Percentiles rank a stretch among this genome's conserved stretches.
phyloP scores from a whole-genome alignment of 2,113 vertebrate genomes.

The Sula dactylatra region DNA sequence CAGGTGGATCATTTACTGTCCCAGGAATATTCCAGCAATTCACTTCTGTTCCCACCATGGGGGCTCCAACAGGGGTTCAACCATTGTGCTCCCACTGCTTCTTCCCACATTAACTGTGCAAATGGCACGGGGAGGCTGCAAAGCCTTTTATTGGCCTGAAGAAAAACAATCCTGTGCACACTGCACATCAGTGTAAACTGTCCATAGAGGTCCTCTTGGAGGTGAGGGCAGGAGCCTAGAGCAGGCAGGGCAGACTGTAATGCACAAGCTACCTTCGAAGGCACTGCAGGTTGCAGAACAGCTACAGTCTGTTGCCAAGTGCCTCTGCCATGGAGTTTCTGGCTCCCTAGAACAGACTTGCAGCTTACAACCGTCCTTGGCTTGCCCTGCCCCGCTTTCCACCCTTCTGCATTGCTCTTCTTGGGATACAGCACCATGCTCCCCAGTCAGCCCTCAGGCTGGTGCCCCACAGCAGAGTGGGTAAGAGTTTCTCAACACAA shows the following conservation, averaged over 20 bases:
- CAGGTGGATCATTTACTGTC: not conserved
- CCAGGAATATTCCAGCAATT: not conserved
- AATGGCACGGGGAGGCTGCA: not conserved
- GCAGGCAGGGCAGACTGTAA: not conserved
- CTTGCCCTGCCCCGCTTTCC: not conserved
- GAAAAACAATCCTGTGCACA: not conserved
- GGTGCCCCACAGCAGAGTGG: not conserved
- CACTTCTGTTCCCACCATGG: not conserved
- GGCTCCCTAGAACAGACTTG: not conserved
- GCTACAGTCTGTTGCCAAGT: not conserved
- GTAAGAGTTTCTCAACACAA: not conserved
- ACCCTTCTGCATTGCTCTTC: not conserved
- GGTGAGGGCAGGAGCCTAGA: not conserved
- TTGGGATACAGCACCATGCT: not conserved
- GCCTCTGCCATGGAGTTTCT: not conserved
- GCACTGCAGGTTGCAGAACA: not conserved
- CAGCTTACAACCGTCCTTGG: not conserved
- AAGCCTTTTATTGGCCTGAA: not conserved
- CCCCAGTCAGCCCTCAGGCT: not conserved
- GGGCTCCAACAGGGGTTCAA: not conserved
- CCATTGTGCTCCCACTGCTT: not conserved
- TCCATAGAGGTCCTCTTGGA: not conserved
- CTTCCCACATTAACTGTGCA: not conserved
- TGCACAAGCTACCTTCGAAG: not conserved
- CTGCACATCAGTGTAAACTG: not conserved